Conservation (phyloP, 2,888 invertebrate species). For the Megaustenia siamemsis region DNA sequence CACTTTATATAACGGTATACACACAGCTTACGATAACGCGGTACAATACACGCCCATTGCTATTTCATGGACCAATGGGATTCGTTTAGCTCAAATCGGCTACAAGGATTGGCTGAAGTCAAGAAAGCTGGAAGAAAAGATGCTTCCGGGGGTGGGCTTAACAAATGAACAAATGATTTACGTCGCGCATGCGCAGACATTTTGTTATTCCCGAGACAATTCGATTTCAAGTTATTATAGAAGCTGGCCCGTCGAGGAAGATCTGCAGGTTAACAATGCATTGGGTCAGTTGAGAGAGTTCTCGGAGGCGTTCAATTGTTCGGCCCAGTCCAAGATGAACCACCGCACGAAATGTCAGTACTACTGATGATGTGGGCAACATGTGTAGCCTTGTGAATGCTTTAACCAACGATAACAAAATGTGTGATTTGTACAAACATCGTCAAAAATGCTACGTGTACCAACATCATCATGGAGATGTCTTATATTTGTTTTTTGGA, state of each 20-base stretch:
- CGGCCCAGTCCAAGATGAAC: conserved; percentile 52
- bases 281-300: conserved; percentile 60
- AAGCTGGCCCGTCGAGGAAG: not conserved
- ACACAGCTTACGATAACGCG: not conserved
- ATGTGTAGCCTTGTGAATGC: too few species aligned
- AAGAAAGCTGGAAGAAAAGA: conserved; percentile 59
- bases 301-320: conserved; percentile 58
- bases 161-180: conserved; percentile 82
- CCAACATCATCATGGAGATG: too few species aligned
- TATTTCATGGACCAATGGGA: conserved; percentile 53
- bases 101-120: conserved; percentile 67
- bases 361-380: too few species aligned
- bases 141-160: conserved; percentile 63
- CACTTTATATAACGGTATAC: not conserved
- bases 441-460: too few species aligned
- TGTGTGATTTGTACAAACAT: too few species aligned
- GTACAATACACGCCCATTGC: conserved; percentile 37
- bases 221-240: not conserved
- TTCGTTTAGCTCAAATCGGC: conserved; percentile 61
- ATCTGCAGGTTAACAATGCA: conserved; percentile 56
- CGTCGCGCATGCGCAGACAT: conserved; percentile 82
- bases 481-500: too few species aligned
- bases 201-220: not conserved
- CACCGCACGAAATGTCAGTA: conserved; percentile 47
- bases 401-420: too few species aligned